Evolutionary conservation across 2,888 invertebrate species (phyloP).

Genomic region (Trachelus stipa): DNA sequence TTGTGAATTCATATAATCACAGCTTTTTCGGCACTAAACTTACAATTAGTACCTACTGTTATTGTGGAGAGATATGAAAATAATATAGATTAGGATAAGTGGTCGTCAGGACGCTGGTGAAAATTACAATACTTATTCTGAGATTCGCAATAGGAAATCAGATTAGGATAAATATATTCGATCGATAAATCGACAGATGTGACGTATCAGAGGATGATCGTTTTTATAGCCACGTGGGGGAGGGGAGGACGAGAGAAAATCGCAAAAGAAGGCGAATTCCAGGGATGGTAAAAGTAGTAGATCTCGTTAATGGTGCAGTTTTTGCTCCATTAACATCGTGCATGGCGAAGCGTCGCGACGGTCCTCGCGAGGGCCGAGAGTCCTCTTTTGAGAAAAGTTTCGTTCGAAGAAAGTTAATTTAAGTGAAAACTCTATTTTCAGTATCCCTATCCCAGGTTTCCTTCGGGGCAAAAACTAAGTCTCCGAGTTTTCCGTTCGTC

Average conservation of each 20-base stretch:
- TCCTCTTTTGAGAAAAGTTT: constrained; percentile 23
- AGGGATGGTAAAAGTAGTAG: not conserved
- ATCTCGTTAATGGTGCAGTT: constrained; percentile 3
- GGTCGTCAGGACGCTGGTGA: not conserved
- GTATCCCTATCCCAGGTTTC: constrained; percentile 28
- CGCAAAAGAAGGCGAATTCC: not conserved
- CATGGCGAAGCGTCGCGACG: constrained; percentile 1
- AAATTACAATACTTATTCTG: not conserved
- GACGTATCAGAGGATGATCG: not conserved
- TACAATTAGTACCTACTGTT: not conserved
- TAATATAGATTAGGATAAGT: not conserved
- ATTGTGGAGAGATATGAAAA: not conserved
- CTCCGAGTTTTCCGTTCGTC: constrained; percentile 9
- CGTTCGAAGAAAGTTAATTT: constrained; percentile 38
- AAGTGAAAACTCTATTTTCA: constrained; percentile 43
- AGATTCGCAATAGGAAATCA: not conserved
- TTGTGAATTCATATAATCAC: not conserved
- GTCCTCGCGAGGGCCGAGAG: not conserved
- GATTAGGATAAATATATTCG: not conserved
- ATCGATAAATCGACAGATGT: not conserved
- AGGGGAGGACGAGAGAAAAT: not conserved
- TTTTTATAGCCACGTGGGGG: not conserved
- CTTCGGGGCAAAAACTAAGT: constrained; percentile 17
- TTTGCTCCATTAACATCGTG: constrained; percentile 5
- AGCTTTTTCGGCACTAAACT: not conserved